Evolutionary conservation across 2,888 invertebrate species (phyloP).

Genomic region (Crematogaster levior): DNA sequence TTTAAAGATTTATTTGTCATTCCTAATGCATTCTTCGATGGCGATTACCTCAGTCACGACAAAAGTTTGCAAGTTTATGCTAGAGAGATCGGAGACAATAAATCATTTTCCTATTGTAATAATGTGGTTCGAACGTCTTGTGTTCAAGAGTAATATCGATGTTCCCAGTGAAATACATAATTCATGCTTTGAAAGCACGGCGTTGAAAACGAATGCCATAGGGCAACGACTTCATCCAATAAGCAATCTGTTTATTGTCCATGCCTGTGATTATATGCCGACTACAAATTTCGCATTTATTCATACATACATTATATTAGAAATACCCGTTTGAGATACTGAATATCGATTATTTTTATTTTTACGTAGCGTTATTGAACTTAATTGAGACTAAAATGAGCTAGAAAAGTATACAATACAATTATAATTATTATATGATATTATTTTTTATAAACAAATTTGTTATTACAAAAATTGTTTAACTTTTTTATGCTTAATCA

Average conservation of each 20-base stretch:
- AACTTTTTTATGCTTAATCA: background rate
- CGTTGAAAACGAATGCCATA: background rate
- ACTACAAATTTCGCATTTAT: slow-evolving; percentile 19
- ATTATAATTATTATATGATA: background rate
- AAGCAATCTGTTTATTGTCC: slow-evolving; percentile 38
- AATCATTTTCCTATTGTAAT: slow-evolving; percentile 60
- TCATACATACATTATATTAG: background rate
- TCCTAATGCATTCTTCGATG: background rate
- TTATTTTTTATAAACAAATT: background rate
- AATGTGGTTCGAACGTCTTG: slow-evolving; percentile 34
- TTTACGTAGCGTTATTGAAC: background rate
- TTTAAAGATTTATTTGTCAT: slow-evolving; percentile 8
- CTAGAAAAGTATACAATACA: background rate
- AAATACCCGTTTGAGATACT: background rate
- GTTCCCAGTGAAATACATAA: slow-evolving; percentile 61
- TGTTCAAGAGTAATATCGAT: slow-evolving; percentile 56
- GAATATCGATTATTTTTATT: background rate
- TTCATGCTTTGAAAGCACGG: slow-evolving; percentile 58
- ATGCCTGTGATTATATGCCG: slow-evolving; percentile 1
- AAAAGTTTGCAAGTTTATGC: slow-evolving; percentile 43
- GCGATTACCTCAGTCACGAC: background rate
- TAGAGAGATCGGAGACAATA: slow-evolving; percentile 30
- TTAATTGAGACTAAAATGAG: background rate
- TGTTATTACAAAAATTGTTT: background rate
- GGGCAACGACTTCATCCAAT: slow-evolving; percentile 27